A percentile compares a stretch with the other conserved stretches of the same genome.
These are phyloP conservation scores for Zaprionus africanus DNA, from an alignment of 1,140 invertebrate genomes.

Conservation along the genomic window DNA sequence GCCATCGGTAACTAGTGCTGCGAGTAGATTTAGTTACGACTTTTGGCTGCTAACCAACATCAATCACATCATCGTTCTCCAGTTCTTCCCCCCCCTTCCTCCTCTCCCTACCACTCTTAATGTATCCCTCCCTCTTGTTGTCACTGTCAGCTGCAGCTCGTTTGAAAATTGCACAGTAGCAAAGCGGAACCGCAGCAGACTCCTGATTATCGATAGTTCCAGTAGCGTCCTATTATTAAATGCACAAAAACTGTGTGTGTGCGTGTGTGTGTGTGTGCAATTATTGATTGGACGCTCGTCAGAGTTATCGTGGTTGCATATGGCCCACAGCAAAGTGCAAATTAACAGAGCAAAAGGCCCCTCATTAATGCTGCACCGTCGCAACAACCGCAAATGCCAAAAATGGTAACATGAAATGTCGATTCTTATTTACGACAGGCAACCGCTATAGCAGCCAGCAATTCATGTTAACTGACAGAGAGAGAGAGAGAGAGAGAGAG, in stretches of 20 bases:
- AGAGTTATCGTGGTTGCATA: constrained; percentile 40
- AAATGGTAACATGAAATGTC: constrained; percentile 64
- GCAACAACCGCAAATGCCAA: constrained; percentile 62
- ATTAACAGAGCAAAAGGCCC: constrained; percentile 65
- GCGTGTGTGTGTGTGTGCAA: constrained; percentile 46
- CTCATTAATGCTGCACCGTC: constrained; percentile 66
- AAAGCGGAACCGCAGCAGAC: constrained; percentile 20
- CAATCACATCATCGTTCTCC: constrained; percentile 21
- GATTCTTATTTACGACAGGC: constrained; percentile 58
- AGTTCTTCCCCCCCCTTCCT: not conserved
- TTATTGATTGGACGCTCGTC: constrained; percentile 60
- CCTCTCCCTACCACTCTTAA: too few relatives aligned
- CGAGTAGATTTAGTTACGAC: constrained; percentile 44
- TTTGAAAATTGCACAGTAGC: constrained; percentile 27
- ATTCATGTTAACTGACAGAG: constrained; percentile 27
- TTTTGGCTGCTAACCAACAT: constrained; percentile 42
- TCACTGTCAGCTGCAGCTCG: not conserved
- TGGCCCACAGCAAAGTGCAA: constrained; percentile 34
- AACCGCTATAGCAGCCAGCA: constrained; percentile 16
- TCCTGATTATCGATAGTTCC: constrained; percentile 39
- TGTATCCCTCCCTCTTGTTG: not conserved
- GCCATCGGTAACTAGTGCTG: constrained; percentile 27
- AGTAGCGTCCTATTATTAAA: constrained; percentile 58
- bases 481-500: not conserved
- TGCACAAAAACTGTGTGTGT: constrained; percentile 39